Conservation (phyloP, 2,797 vertebrate genomes). For the Gymnopithys bicolor region DNA sequence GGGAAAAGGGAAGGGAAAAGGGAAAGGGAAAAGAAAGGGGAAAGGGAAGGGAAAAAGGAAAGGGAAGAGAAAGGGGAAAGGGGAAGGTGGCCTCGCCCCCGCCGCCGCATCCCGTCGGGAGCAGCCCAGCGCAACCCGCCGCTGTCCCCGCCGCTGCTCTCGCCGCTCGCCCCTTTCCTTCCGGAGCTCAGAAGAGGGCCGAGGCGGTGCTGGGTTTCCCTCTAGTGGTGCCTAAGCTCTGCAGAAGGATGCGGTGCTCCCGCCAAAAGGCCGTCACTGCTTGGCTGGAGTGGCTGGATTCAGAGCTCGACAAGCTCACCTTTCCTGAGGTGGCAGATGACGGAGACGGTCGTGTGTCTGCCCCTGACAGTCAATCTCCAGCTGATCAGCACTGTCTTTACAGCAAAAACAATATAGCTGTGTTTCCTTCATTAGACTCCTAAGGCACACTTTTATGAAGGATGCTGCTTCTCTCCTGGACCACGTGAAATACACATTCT, state of each 20-base stretch:
- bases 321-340: rapidly evolving
- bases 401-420: rapidly evolving
- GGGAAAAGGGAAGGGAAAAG: too few species aligned
- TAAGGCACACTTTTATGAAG: not conserved
- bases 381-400: not conserved
- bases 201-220: conserved; percentile 39
- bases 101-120: not conserved
- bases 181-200: not conserved
- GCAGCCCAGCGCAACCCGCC: not conserved
- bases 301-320: not conserved
- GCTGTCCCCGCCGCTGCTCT: not conserved
- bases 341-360: rapidly evolving
- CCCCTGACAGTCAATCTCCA: too few species aligned
- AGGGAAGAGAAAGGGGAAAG: not conserved
- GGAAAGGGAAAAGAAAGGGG: not conserved
- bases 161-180: not conserved
- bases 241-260: not conserved
- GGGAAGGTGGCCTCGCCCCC: not conserved
- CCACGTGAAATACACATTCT: rapidly evolving
- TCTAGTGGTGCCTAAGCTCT: conserved; percentile 23
- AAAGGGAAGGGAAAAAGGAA: not conserved
- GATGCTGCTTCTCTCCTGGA: not conserved
- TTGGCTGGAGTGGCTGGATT: rapidly evolving
- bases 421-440: not conserved
- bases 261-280: not conserved